These are phyloP conservation scores for Mamestra brassicae DNA, from an alignment of 2,888 invertebrate genomes.

Conservation along the genomic window DNA sequence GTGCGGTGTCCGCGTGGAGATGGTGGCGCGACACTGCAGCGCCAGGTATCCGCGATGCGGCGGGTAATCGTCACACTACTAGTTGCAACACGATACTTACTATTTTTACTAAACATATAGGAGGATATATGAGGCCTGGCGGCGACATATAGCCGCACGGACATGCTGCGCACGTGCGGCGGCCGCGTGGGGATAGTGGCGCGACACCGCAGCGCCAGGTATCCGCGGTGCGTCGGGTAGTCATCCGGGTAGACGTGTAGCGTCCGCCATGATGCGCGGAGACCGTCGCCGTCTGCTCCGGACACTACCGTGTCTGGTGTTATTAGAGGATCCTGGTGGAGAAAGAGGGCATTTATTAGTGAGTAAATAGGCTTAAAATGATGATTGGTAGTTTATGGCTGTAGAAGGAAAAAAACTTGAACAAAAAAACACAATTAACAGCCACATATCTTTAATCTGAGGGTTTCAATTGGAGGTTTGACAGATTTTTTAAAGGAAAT, in stretches of 20 bases:
- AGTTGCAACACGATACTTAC: slow-evolving; percentile 75
- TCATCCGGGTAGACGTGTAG: slow-evolving; percentile 86
- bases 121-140: slow-evolving; percentile 86
- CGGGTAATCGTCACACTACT: slow-evolving; percentile 79
- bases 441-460: no score
- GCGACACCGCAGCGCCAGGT: slow-evolving; percentile 83
- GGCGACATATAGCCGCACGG: slow-evolving; percentile 86
- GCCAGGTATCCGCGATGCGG: slow-evolving; percentile 85
- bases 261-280: slow-evolving; percentile 86
- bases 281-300: slow-evolving; percentile 85
- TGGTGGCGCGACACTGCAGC: slow-evolving; percentile 84
- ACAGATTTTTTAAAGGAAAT: no score
- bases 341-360: background rate
- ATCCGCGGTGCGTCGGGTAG: slow-evolving; percentile 85
- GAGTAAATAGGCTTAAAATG: no score
- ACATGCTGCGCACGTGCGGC: slow-evolving; percentile 84
- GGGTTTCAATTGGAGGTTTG: no score
- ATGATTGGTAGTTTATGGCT: no score
- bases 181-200: slow-evolving; percentile 83
- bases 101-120: slow-evolving; percentile 89
- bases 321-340: slow-evolving; percentile 83
- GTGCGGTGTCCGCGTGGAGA: slow-evolving; percentile 82
- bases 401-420: no score
- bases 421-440: no score
- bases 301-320: slow-evolving; percentile 84